Evolutionary conservation across 2,797 vertebrate genomes (phyloP).

Genomic region (Psittacula derbiana): DNA sequence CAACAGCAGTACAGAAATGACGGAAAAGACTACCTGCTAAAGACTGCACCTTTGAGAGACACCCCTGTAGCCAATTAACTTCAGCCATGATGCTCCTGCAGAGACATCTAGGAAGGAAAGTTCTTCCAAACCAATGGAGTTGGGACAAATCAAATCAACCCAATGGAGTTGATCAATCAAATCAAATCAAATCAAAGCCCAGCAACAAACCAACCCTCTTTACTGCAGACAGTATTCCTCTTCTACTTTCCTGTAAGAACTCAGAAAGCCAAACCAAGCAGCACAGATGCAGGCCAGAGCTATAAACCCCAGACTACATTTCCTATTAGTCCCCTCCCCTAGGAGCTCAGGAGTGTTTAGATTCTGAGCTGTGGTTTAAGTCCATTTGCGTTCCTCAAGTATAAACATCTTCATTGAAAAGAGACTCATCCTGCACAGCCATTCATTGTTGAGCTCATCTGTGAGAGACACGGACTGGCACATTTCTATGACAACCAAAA

Average conservation of each 20-base stretch:
- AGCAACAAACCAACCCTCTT: not conserved
- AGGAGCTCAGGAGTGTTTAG: conserved; percentile 54
- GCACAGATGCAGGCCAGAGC: conserved; percentile 26
- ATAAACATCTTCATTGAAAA: conserved; percentile 68
- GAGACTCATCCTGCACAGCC: conserved; percentile 57
- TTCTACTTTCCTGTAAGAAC: not conserved
- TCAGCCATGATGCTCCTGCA: not conserved
- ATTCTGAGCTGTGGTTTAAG: conserved; percentile 53
- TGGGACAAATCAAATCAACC: not conserved
- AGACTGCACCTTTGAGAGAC: not conserved
- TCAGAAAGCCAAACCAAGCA: conserved; percentile 33
- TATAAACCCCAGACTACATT: conserved; percentile 53
- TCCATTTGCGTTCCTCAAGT: conserved; percentile 56
- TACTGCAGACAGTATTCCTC: not conserved
- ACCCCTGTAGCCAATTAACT: not conserved
- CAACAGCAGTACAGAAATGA: not conserved
- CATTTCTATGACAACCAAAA: conserved; percentile 66
- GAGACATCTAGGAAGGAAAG: not conserved
- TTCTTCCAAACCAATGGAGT: not conserved
- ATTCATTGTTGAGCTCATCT: conserved; percentile 60
- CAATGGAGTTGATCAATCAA: not conserved
- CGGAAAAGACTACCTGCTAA: not conserved
- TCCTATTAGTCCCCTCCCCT: conserved; percentile 45
- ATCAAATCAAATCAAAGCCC: not conserved
- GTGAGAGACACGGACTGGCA: conserved; percentile 57